Base-by-base conservation (phyloP, 1,140 invertebrate genomes). In the Atta texana region DNA sequence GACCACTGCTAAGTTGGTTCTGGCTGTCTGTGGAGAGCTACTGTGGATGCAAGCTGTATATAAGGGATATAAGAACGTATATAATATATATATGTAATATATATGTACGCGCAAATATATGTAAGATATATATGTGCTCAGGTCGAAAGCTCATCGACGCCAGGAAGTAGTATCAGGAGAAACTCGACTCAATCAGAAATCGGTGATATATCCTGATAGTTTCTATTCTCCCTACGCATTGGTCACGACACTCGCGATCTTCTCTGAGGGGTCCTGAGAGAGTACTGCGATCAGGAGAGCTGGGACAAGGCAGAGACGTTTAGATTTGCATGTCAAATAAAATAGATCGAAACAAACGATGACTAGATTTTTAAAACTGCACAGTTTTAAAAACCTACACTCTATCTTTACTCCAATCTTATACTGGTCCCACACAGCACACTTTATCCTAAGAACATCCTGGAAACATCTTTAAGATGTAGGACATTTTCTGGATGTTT, bases 1-100 rank as follows among this genome's bases (percentile, higher is more conserved):
- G 94, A 94, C 92, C 94, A 95, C 93, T 94, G 92, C 90, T 93
- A 94, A 93, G 87, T 93, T 86, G 91, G 86, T 90, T 87, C 89
- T 91, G 93, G 89, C 85, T 82, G 53, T 80, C 18, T 80, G 49
- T 82, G 74, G 49, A 51, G 51, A 39, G 51, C 72, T 89, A 90
- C 49, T 74, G n/a, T 78, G 72, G 68, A 87, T 69, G 57, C 78
- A 89, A 84, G 77, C 59, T 75, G 59, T 78, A 51, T 49, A n/a
- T n/a, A n/a, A n/a, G 31, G 59, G 66, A 57, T 44, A 51, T 31
- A 61, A n/a, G 55, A 74, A 82, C 10, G 68, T 80, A 68, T 69
- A 81, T 44, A 71, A 51, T 34, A 64, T 77, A 24, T 76, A 77
- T 44, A 44, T 44, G 39, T 44, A 34, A 78, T 66, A 80, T 82